Evolutionary conservation across 2,888 invertebrate species (phyloP).

Genomic region (Machimus rusticus): DNA sequence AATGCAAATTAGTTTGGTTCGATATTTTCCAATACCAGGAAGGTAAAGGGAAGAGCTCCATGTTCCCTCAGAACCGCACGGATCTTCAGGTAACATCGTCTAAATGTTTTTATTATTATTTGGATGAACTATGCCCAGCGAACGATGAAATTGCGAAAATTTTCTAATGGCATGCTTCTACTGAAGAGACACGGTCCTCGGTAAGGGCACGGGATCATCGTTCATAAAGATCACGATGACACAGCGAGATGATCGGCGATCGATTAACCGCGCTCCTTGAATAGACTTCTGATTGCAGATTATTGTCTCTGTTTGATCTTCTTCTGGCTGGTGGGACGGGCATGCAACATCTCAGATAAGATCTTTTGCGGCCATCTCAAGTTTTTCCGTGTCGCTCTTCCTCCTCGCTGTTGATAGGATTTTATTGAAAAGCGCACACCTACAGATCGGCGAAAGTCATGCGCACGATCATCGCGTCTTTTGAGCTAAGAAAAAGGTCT

Average conservation of each 20-base stretch:
- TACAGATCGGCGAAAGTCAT: conserved; percentile 3
- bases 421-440: conserved; percentile 8
- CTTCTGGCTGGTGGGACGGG: not conserved
- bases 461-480: not conserved
- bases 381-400: not conserved
- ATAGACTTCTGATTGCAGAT: conserved; percentile 32
- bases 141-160: conserved; percentile 31
- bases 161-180: conserved; percentile 1
- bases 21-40: not conserved
- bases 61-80: not conserved
- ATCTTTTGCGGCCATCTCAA: not conserved
- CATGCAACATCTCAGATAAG: not conserved
- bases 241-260: conserved; percentile 21
- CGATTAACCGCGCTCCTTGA: conserved; percentile 34
- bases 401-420: not conserved
- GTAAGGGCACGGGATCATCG: not conserved
- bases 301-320: conserved; percentile 5
- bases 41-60: conserved; percentile 8
- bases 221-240: conserved; percentile 29
- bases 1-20: not conserved
- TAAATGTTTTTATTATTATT: not conserved
- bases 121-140: not conserved
- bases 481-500: not conserved
- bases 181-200: not conserved
- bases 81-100: not conserved